A percentile compares a stretch with the other conserved stretches of the same genome.
Evolutionary conservation across 2,797 vertebrate genomes (phyloP).

Genomic region (Gobio occitaniae): DNA sequence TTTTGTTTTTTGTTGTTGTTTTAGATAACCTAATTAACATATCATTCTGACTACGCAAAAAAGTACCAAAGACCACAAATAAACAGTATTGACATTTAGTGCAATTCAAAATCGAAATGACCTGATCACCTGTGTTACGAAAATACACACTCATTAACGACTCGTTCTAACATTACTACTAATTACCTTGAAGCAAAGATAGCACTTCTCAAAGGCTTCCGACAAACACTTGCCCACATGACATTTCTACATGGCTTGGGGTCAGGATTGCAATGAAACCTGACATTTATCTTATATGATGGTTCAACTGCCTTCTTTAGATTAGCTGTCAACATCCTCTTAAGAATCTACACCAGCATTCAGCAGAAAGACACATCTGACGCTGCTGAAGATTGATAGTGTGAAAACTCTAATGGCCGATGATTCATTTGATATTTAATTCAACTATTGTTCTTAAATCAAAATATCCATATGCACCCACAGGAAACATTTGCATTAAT

Average conservation of each 20-base stretch:
- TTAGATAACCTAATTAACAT: not conserved
- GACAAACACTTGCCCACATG: constrained; percentile 52
- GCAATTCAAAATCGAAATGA: constrained; percentile 10
- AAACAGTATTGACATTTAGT: not conserved
- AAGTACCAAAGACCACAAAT: not conserved
- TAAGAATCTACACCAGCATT: not conserved
- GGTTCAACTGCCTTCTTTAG: constrained; percentile 23
- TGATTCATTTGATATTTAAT: constrained; percentile 10
- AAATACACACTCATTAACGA: constrained; percentile 9
- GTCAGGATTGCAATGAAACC: constrained; percentile 44
- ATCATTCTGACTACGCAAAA: not conserved
- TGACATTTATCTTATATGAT: constrained; percentile 56
- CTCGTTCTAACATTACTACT: constrained; percentile 1
- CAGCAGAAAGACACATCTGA: not conserved
- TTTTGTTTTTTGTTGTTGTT: not conserved
- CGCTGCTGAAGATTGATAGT: not conserved
- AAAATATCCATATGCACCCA: not conserved
- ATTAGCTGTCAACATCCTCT: constrained; percentile 33
- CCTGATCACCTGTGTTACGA: not conserved
- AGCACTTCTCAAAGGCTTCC: constrained; percentile 32
- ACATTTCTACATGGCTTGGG: constrained; percentile 37
- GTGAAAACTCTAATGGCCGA: not conserved
- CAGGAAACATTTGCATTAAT: not conserved
- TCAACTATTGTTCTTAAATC: not conserved
- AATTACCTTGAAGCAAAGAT: constrained; percentile 9